Evolutionary conservation across 2,888 invertebrate genomes (phyloP).

Genomic region (Deroplatys truncata): DNA sequence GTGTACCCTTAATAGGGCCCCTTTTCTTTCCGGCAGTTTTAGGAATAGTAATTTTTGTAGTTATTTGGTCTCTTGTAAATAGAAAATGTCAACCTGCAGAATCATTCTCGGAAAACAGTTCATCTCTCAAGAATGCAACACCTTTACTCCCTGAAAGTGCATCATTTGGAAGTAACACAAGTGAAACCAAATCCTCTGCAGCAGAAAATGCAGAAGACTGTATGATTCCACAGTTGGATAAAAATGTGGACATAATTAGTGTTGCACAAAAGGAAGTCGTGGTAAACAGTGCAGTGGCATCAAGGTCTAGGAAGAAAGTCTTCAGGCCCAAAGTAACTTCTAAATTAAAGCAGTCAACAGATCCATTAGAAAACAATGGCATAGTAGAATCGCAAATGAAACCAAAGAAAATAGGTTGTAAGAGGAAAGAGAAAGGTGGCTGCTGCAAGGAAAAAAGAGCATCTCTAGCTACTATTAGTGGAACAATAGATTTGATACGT

Average conservation of each 20-base stretch:
- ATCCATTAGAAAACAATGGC: neutral
- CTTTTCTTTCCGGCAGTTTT: constrained; percentile 16
- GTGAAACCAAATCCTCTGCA: neutral
- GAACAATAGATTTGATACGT: constrained; percentile 13
- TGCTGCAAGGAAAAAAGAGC: constrained; percentile 19
- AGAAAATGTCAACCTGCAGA: neutral
- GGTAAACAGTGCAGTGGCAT: neutral
- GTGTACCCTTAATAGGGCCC: constrained; percentile 22
- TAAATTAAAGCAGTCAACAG: neutral
- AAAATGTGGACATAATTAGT: neutral
- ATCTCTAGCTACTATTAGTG: neutral
- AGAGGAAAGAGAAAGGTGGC: constrained; percentile 19
- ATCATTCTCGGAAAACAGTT: neutral
- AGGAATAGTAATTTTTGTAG: neutral
- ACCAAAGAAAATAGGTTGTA: neutral
- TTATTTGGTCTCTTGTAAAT: neutral
- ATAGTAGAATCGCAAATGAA: neutral
- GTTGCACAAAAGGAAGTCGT: neutral
- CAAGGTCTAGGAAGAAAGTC: neutral
- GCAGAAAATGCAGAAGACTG: neutral
- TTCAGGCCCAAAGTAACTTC: neutral
- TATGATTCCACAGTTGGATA: neutral
- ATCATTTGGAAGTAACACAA: neutral
- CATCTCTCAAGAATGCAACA: neutral
- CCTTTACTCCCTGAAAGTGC: neutral